phyloP scores from a whole-genome alignment of 2,797 vertebrate genomes.

The Chrosomus eos region DNA sequence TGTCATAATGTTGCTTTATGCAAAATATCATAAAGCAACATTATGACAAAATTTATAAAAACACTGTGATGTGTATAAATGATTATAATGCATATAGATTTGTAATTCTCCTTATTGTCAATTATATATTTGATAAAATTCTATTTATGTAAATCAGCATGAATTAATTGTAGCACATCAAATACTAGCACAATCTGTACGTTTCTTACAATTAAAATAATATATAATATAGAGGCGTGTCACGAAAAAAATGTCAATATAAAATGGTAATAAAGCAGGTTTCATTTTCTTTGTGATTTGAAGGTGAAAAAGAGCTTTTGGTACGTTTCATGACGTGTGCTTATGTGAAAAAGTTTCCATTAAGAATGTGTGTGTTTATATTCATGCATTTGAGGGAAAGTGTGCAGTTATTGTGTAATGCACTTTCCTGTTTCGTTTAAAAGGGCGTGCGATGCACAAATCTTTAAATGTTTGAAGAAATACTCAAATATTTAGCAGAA shows the following conservation, averaged over 20 bases:
- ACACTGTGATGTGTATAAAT: too few relatives aligned
- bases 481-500: neutral
- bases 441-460: neutral
- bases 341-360: too few relatives aligned
- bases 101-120: neutral
- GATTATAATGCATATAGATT: neutral
- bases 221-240: too few relatives aligned
- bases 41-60: neutral
- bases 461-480: slow-evolving; percentile 1
- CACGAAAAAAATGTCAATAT: too few relatives aligned
- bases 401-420: neutral
- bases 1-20: too few relatives aligned
- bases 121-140: neutral
- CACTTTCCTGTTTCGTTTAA: neutral
- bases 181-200: too few relatives aligned
- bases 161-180: neutral
- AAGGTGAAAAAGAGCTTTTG: neutral
- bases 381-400: neutral
- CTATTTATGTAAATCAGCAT: neutral
- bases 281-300: neutral
- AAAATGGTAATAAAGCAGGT: neutral
- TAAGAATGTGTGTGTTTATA: neutral
- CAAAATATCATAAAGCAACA: neutral
- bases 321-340: neutral
- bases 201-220: neutral